Base-by-base conservation (phyloP, 1,140 invertebrate genomes). In the Gonatopus flavifemur region DNA sequence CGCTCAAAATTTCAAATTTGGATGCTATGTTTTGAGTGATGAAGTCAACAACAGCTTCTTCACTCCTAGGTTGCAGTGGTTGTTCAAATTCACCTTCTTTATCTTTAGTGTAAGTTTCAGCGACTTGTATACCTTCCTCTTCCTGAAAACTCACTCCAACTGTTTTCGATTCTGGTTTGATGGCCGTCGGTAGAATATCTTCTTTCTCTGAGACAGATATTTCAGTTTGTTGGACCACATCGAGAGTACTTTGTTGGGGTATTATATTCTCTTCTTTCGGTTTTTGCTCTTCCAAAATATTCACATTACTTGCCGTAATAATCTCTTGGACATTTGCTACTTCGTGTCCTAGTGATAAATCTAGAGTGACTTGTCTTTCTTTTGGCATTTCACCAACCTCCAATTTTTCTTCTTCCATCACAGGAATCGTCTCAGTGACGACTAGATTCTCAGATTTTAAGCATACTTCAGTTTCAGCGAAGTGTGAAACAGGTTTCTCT, bases 161-260 rank as follows among this genome's bases (percentile, higher is more conserved):
- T 28, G 62, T 64, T 58, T 84, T 81, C 13, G 42, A 48, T 28
- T 81, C 76, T 15, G 81, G 79, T 70, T 76, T 79, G 2, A 77
- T 48, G 37, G 77, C 67, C 32, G 59, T 57, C 13, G 37, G 31
- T 33, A 81, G 70, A 38, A 63, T 55, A 22, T 67, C 73, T 75
- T 84, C 83, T 59, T 79, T 82, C 64, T 84, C 83, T 8, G 76
- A 80, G 33, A 64, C 25, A 2, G 70, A 73, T 38, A 78, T 62
- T 67, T 81, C 62, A 10, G 64, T 70, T 65, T 81, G 76, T 56
- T 76, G 62, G 2, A 70, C 76, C 41, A 76, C 50, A 47, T 74
- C 64, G 20, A 81, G 46, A 12, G 63, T 65, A 31, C 38, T 72
- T 62, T 80, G 77, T 48, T 70, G 52, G 21, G 69, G 63, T 39